phyloP scores from a whole-genome alignment of 2,888 invertebrate genomes.

The Amorpha juglandis region DNA sequence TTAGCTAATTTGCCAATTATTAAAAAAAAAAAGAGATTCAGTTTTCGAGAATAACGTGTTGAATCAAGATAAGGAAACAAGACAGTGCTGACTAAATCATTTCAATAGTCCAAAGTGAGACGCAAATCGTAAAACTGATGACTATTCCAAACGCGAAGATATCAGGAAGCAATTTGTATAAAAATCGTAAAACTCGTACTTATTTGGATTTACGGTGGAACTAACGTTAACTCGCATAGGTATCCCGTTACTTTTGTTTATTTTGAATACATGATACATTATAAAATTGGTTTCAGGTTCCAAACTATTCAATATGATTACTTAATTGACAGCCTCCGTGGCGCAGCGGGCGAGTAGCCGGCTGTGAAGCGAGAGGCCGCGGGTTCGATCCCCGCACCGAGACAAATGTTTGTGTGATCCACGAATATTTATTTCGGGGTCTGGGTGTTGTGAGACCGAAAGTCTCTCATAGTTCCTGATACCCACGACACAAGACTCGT shows the following conservation, averaged over 20 bases:
- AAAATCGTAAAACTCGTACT: conserved; percentile 49
- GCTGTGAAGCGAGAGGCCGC: too few species aligned
- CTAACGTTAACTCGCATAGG: conserved; percentile 29
- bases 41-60: conserved; percentile 41
- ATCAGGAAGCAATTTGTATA: conserved; percentile 52
- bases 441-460: too few species aligned
- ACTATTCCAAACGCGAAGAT: conserved; percentile 40
- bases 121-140: conserved; percentile 39
- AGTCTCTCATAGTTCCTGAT: too few species aligned
- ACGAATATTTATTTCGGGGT: too few species aligned
- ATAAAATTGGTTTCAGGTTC: neutral
- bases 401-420: too few species aligned
- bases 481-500: too few species aligned
- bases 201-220: conserved; percentile 33
- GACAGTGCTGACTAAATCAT: conserved; percentile 52
- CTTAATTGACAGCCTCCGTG: too few species aligned
- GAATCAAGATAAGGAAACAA: conserved; percentile 50
- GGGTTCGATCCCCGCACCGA: too few species aligned
- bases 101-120: conserved; percentile 31
- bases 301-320: neutral
- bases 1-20: too few species aligned
- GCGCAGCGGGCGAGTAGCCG: too few species aligned
- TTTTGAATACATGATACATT: neutral
- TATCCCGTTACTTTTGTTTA: neutral
- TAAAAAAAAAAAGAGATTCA: neutral